Evolutionary conservation across 2,797 vertebrate species (phyloP).

Genomic region (Pseudomugil gertrudae): DNA sequence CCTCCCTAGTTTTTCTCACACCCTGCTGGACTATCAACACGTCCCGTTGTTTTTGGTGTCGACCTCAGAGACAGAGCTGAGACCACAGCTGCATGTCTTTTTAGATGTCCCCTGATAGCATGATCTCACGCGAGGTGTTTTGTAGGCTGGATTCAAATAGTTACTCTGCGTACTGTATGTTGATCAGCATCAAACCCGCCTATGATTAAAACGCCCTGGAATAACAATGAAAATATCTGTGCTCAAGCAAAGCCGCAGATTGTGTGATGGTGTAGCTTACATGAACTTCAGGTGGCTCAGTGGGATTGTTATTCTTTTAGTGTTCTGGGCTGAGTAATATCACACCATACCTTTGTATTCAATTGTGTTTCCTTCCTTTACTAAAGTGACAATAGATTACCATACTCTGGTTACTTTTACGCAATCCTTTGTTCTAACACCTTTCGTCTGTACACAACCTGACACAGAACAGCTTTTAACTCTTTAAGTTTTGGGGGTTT

Average conservation of each 20-base stretch:
- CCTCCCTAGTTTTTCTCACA: slow-evolving; percentile 56
- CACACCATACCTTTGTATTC: slow-evolving; percentile 37
- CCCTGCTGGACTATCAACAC: slow-evolving; percentile 65
- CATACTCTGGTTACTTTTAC: background rate
- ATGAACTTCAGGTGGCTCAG: slow-evolving; percentile 8
- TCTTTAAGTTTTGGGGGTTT: slow-evolving; percentile 25
- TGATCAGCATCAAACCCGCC: slow-evolving; percentile 25
- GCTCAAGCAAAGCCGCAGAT: slow-evolving; percentile 28
- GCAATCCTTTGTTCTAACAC: too few species aligned
- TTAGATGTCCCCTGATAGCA: slow-evolving; percentile 68
- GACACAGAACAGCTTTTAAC: too few species aligned
- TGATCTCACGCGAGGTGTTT: slow-evolving; percentile 78
- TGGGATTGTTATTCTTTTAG: slow-evolving; percentile 7
- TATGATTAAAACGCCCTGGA: slow-evolving; percentile 41
- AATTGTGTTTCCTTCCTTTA: slow-evolving; percentile 59
- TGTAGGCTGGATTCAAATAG: slow-evolving; percentile 58
- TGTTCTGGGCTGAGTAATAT: slow-evolving; percentile 26
- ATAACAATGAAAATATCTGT: slow-evolving; percentile 22
- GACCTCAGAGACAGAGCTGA: slow-evolving; percentile 66
- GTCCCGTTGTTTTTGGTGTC: slow-evolving; percentile 62
- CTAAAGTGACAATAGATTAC: slow-evolving; percentile 55
- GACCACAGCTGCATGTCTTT: slow-evolving; percentile 81
- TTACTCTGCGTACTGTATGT: slow-evolving; percentile 47
- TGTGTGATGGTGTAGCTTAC: slow-evolving; percentile 17
- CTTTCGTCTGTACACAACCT: too few species aligned